phyloP scores from a whole-genome alignment of 2,888 invertebrate species.

The Ormyrus thymus region DNA sequence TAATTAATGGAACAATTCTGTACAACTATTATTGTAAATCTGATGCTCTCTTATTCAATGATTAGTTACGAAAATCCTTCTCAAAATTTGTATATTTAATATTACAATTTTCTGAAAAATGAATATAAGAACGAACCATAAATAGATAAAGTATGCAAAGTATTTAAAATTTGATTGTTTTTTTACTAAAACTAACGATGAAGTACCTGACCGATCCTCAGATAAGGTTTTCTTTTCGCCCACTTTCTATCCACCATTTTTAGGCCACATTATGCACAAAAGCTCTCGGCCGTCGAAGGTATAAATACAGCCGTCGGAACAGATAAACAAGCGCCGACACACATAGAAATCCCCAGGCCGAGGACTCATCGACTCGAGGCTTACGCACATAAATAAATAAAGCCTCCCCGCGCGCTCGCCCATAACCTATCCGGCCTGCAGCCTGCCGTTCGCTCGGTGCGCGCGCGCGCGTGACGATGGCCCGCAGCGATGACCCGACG shows the following conservation, averaged over 20 bases:
- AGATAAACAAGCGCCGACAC: neutral
- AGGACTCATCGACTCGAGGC: no score
- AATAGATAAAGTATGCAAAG: no score
- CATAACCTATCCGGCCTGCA: neutral
- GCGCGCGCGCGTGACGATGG: conserved; percentile 2
- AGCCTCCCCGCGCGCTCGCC: neutral
- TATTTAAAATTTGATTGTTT: no score
- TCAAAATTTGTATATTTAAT: no score
- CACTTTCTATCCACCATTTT: no score
- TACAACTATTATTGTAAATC: neutral
- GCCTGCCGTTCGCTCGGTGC: conserved; percentile 16
- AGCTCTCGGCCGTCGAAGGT: neutral
- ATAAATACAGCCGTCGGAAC: neutral
- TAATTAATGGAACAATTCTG: no score
- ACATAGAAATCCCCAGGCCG: neutral
- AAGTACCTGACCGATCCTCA: no score
- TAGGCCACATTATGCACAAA: no score
- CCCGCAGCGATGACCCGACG: conserved; percentile 42
- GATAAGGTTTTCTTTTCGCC: no score
- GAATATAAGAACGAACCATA: no score
- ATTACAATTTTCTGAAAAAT: no score
- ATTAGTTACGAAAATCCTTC: neutral
- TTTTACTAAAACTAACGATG: no score
- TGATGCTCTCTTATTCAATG: conserved; percentile 1
- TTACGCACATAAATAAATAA: neutral